Percentiles rank a stretch among this genome's conserved stretches.
phyloP scores from a whole-genome alignment of 2,113 vertebrate genomes.

The Strix aluco region DNA sequence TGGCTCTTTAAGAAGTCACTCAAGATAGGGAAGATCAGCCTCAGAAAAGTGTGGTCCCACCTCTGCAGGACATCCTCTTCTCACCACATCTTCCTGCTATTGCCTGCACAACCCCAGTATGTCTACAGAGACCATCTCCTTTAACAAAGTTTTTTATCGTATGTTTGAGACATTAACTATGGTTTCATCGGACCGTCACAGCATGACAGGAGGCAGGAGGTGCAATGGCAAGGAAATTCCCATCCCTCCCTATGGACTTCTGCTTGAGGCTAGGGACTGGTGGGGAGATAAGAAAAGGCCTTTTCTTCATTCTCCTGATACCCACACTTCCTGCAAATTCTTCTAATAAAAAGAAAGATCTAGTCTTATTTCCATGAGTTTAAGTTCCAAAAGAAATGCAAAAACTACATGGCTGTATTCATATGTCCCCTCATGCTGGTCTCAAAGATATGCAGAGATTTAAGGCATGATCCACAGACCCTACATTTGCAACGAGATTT shows the following conservation, averaged over 20 bases:
- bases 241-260: not conserved
- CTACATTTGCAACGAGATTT: not conserved
- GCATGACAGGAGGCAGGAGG: not conserved
- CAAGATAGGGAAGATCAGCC: too few relatives aligned
- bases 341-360: not conserved
- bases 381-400: not conserved
- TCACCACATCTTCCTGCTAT: too few relatives aligned
- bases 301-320: not conserved
- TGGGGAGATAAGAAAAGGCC: not conserved
- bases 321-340: not conserved
- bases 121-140: too few relatives aligned
- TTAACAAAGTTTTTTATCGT: too few relatives aligned
- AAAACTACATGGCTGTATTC: not conserved
- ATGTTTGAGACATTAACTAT: too few relatives aligned
- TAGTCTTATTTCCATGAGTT: not conserved
- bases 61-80: too few relatives aligned
- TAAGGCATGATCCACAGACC: not conserved
- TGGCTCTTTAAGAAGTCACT: too few relatives aligned
- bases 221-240: not conserved
- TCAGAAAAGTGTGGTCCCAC: too few relatives aligned
- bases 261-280: not conserved
- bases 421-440: fast-evolving
- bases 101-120: too few relatives aligned
- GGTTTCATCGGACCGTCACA: too few relatives aligned
- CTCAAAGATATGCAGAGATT: not conserved